phyloP scores from a whole-genome alignment of 2,888 invertebrate species.

The Leptinotarsa peninsularis region DNA sequence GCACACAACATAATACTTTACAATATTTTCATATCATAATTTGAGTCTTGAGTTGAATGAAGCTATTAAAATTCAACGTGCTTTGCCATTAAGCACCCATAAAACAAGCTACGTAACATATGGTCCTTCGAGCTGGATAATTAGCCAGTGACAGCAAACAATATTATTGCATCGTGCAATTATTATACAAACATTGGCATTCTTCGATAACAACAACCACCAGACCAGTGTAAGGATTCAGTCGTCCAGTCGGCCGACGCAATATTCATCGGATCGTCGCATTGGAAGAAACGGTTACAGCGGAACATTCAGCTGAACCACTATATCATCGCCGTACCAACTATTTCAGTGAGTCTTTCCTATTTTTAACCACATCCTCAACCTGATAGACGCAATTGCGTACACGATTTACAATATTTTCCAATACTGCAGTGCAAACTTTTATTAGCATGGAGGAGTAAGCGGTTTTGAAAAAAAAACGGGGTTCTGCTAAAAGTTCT shows the following conservation, averaged over 20 bases:
- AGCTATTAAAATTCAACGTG: too few relatives aligned
- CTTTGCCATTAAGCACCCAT: too few relatives aligned
- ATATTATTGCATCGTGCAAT: neutral
- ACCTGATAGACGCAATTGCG: neutral
- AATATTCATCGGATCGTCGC: neutral
- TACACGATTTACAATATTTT: neutral
- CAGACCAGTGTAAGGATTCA: neutral
- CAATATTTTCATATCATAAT: too few relatives aligned
- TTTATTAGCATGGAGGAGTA: neutral
- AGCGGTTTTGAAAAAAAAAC: neutral
- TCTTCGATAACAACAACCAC: neutral
- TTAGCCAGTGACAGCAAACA: neutral
- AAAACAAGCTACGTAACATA: too few relatives aligned
- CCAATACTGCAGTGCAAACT: neutral
- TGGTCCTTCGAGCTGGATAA: too few relatives aligned
- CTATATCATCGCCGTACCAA: neutral
- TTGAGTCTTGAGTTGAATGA: too few relatives aligned
- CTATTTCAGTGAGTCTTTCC: neutral
- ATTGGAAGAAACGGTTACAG: conserved; percentile 33
- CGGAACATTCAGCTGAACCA: neutral
- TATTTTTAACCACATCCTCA: neutral
- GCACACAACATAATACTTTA: too few relatives aligned
- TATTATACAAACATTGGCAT: neutral
- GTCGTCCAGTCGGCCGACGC: neutral
- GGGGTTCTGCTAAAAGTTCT: neutral